phyloP scores from a whole-genome alignment of 2,797 vertebrate species.

The Prunella strophiata region DNA sequence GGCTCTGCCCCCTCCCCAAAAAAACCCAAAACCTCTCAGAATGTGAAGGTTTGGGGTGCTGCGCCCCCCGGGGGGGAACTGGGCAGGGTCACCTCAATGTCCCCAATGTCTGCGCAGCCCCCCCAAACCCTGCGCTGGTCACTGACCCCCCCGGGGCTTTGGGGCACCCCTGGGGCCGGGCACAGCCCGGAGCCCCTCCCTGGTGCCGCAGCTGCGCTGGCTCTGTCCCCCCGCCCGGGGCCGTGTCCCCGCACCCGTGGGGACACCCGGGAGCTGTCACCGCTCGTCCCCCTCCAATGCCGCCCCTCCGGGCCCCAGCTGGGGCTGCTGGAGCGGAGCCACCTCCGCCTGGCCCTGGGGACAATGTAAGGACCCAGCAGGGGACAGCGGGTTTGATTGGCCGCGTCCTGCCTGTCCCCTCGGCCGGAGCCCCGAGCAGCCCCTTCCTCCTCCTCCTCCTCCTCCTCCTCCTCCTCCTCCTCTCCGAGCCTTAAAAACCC shows the following conservation, averaged over 20 bases:
- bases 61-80: fast-evolving
- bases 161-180: background rate
- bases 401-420: background rate
- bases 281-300: background rate
- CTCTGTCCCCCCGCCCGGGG: background rate
- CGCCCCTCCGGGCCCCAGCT: background rate
- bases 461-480: background rate
- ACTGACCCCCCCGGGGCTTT: background rate
- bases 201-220: background rate
- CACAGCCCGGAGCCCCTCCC: fast-evolving
- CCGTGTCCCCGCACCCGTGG: background rate
- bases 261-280: background rate
- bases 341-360: background rate
- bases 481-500: background rate
- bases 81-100: background rate
- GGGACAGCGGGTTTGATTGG: background rate
- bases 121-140: background rate
- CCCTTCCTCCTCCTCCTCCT: background rate
- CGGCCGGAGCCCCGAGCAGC: background rate
- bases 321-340: background rate
- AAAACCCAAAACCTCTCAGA: background rate
- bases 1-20: too few species aligned
- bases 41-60: fast-evolving
- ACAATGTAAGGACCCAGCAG: background rate
- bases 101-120: background rate